Percentiles rank a stretch among this genome's conserved stretches.
Conservation (phyloP, 2,113 vertebrate genomes). For the Heptranchias perlo region DNA sequence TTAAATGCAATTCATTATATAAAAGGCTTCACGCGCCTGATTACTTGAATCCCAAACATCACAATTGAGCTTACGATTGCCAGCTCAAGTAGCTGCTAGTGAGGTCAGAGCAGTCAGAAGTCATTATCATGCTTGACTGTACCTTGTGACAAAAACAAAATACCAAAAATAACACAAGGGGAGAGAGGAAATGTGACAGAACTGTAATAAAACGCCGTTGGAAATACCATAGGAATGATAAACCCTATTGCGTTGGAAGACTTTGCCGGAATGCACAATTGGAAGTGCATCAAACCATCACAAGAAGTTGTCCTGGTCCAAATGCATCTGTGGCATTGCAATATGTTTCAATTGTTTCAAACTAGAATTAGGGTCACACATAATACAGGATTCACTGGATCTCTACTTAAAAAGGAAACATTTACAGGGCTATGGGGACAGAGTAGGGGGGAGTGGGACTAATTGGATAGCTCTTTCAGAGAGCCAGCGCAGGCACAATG, state of each 20-base stretch:
- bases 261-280: neutral
- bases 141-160: neutral
- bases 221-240: neutral
- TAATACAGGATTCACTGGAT: neutral
- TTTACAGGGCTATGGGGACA: neutral
- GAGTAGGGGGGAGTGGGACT: too few relatives aligned
- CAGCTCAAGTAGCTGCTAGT: neutral
- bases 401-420: neutral
- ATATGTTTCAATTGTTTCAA: neutral
- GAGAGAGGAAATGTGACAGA: neutral
- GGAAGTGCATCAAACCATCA: neutral
- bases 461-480: neutral
- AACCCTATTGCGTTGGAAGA: neutral
- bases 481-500: too few relatives aligned
- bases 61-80: neutral
- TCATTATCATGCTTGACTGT: neutral
- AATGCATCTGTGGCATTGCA: neutral
- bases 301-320: neutral
- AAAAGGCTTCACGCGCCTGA: neutral
- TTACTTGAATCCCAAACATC: neutral
- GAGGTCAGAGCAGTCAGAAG: neutral
- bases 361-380: neutral
- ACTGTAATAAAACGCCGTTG: neutral
- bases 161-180: neutral
- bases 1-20: neutral